Evolutionary conservation across 2,113 vertebrate genomes (phyloP).

Genomic region (Vulpes vulpes): DNA sequence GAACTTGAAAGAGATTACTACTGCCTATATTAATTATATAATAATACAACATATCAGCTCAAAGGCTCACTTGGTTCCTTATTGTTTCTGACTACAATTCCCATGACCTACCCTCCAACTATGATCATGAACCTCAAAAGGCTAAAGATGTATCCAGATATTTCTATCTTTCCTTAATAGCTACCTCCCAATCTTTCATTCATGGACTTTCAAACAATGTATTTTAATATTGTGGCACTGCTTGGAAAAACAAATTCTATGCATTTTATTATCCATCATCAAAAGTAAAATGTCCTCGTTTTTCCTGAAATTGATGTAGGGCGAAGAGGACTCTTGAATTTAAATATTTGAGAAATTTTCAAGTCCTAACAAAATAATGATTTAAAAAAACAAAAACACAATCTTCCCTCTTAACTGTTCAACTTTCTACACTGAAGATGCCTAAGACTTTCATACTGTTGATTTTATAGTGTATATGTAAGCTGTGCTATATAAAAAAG

Average conservation of each 20-base stretch:
- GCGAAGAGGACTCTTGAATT: background rate
- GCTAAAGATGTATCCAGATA: background rate
- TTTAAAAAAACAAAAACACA: background rate
- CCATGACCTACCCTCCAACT: background rate
- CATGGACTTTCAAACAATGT: background rate
- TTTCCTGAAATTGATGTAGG: background rate
- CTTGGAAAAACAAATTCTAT: background rate
- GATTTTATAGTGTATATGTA: background rate
- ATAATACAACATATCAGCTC: background rate
- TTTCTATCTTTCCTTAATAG: constrained; percentile 21
- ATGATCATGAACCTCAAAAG: background rate
- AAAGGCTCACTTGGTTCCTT: background rate
- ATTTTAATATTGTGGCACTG: constrained; percentile 28
- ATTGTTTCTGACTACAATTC: background rate
- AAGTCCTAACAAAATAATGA: background rate
- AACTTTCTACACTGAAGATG: constrained; percentile 1
- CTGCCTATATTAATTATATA: background rate
- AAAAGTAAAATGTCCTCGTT: constrained; percentile 7
- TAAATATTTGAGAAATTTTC: constrained; percentile 43
- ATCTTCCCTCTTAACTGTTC: background rate
- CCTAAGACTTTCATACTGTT: background rate
- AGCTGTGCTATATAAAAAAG: background rate
- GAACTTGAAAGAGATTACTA: background rate
- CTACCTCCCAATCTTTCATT: constrained; percentile 1
- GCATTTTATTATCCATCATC: constrained; percentile 8